Base-by-base conservation (phyloP, 2,113 vertebrate species). In the Oxyura jamaicensis region DNA sequence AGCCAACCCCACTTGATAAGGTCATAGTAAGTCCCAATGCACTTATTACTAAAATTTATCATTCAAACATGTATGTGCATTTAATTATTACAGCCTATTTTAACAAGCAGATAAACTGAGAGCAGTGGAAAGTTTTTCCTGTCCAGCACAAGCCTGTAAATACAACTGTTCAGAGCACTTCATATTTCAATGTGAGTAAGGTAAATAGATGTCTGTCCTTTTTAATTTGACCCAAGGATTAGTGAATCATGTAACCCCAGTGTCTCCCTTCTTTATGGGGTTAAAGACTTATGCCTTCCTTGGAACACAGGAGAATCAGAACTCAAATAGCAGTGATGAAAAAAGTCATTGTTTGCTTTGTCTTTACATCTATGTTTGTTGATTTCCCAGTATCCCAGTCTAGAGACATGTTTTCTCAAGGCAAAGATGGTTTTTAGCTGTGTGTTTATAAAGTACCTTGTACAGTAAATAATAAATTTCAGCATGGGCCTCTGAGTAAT, bases 1-100 rank as follows among this genome's bases (percentile, higher is more conserved):
- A 83, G 31, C 71, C 96, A 96, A 96, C 89, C 83, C 93, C 68
- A 81, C 91, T 97, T 96, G 74, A 97, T 96, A 97, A 97, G 95
- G 97, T 97, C 96, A 96, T 39, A 69, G 48, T 74, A 76, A 91
- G 14, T 97, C 94, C 82, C 96, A 93, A 11, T 79, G 56, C 65
- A 80, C 90, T 91, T 96, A 83, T 35, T 91, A 95, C 89, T 96
- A 95, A 71, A 96, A 97, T 91, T 88, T 94, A 94, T 96, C 74
- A 93, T 93, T 97, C 76, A 91, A 63, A 77, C 89, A 83, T 94
- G 69, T 86, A 62, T 90, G 86, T 74, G 56, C 92, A 80, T 76
- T 97, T 97, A 95, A 95, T 93, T 85, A 91, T 96, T 96, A 91
- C 78, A 83, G 52, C 73, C 23, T 90, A 53, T 93, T 96, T 95